Percentiles rank a stretch among this genome's conserved stretches.
phyloP scores from a whole-genome alignment of 2,888 invertebrate species.

The Torymus tubicola region DNA sequence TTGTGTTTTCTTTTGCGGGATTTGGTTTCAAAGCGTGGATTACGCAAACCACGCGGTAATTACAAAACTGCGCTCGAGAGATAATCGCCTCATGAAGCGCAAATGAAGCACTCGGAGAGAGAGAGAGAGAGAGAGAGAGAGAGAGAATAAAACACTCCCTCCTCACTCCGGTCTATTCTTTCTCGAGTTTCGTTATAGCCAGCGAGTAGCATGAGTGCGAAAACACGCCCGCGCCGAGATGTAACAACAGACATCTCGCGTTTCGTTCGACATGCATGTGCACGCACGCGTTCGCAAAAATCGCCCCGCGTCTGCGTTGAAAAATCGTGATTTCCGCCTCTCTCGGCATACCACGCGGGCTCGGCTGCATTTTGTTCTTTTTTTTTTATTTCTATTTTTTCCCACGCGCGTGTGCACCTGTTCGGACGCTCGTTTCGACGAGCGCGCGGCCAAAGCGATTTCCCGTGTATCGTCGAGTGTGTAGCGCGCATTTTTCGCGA shows the following conservation, averaged over 20 bases:
- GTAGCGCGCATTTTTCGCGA: constrained; percentile 58
- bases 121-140: too few relatives aligned
- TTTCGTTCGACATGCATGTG: neutral
- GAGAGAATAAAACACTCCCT: too few relatives aligned
- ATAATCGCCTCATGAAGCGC: too few relatives aligned
- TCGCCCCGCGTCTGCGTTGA: constrained; percentile 1
- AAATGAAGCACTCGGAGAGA: too few relatives aligned
- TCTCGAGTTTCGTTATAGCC: too few relatives aligned
- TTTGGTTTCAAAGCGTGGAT: too few relatives aligned
- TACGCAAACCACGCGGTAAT: too few relatives aligned
- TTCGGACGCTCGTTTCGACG: constrained; percentile 37
- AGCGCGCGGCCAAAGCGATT: constrained; percentile 54
- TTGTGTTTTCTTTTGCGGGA: too few relatives aligned
- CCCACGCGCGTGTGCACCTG: neutral
- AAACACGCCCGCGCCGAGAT: constrained; percentile 13
- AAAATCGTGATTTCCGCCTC: constrained; percentile 36
- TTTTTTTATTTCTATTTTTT: constrained; percentile 37
- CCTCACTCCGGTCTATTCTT: too few relatives aligned
- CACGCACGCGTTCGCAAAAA: neutral
- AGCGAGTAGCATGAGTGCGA: neutral
- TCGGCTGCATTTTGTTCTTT: constrained; percentile 11
- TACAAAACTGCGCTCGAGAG: too few relatives aligned
- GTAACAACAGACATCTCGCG: constrained; percentile 21
- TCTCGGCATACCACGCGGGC: neutral
- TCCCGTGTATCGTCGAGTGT: constrained; percentile 59